Base-by-base conservation (phyloP, 2,113 vertebrate species). In the Morone chrysops region DNA sequence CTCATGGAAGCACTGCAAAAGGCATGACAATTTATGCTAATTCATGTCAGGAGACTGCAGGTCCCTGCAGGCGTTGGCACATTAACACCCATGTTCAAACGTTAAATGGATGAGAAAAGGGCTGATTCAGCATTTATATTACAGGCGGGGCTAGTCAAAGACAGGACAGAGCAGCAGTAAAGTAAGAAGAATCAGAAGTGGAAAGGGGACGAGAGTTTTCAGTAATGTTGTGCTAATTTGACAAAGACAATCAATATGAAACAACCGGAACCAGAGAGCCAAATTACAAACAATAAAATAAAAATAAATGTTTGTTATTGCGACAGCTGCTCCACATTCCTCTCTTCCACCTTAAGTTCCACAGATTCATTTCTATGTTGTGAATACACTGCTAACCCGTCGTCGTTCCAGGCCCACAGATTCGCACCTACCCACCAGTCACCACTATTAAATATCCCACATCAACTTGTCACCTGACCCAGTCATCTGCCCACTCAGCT, bases 71-170 rank as follows among this genome's bases (percentile, higher is more conserved):
- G 76, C 66, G 1, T 22, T 61, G 51, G 50, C n/a, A 47, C 81
- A 81, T 80, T 92, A 76, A 82, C 84, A 81, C 85, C 72, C 66
- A 77, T 74, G 80, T 83, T 87, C 57, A 87, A 85, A 91, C 89
- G 82, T 69, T 89, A 85, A 88, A 70, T 70, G 56, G 69, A 57
- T 38, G 57, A 75, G 57, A 62, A 86, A 78, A 51, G 18, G 60
- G 70, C 77, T 75, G 84, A 91, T 48, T 90, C 76, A 73, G 84
- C 83, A 78, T 13, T 9, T 80, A 74, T 69, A 56, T 53, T n/a
- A 77, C 65, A 68, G 31, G 50, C 41, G 65, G 51, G 41, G 62
- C 4, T n/a, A 17, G 45, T 62, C 43, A 75, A 77, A 68, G 38
- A 72, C 20, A 48, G 38, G 61, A 51, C 2, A 45, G 48, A 53